Conservation (phyloP, 2,113 vertebrate species). For the Anhinga rufa region DNA sequence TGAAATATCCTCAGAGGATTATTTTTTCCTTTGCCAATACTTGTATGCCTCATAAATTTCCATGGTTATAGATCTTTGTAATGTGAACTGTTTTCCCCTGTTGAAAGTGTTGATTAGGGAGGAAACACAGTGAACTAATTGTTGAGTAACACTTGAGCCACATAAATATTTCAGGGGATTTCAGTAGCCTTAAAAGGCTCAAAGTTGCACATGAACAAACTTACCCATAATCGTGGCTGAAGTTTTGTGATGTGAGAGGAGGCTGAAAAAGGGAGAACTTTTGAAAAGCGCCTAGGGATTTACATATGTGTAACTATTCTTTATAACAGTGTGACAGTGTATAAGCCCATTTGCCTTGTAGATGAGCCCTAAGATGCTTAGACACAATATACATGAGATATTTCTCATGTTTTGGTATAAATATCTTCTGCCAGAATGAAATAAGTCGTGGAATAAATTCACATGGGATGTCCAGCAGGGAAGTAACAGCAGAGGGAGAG, state of each 20-base stretch:
- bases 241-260: neutral
- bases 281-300: neutral
- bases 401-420: neutral
- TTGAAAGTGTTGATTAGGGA: slow-evolving; percentile 2
- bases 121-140: slow-evolving; percentile 15
- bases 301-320: neutral
- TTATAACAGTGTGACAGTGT: neutral
- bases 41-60: neutral
- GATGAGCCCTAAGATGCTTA: neutral
- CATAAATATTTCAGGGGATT: slow-evolving; percentile 44
- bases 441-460: neutral
- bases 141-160: neutral
- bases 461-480: neutral
- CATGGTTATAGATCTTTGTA: neutral
- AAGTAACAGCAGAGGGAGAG: neutral
- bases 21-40: neutral
- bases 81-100: neutral
- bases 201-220: neutral
- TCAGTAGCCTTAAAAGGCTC: slow-evolving; percentile 12
- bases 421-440: neutral
- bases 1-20: neutral
- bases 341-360: neutral
- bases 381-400: neutral
- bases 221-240: neutral
- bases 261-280: neutral